Base-by-base conservation (phyloP, 2,113 vertebrate genomes). In the Cygnus buccinator region DNA sequence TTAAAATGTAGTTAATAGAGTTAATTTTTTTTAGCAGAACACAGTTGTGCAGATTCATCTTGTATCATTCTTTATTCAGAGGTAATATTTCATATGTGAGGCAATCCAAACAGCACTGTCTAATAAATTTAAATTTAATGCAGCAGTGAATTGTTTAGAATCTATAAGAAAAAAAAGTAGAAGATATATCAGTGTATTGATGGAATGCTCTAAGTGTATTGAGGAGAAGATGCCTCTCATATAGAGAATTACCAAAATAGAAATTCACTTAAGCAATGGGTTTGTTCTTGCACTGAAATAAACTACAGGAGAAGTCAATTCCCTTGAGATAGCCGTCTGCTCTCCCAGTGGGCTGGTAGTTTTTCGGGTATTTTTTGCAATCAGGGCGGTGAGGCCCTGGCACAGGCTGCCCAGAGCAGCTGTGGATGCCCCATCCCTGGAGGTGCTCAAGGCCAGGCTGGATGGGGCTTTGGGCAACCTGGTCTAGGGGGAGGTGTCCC, bases 1-100 rank as follows among this genome's bases (percentile, higher is more conserved):
- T 35, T 6, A 48, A 66, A 43, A 48, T 8, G 7, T 8, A 68
- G 22, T 1, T 21, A 41, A 11, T 15, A 26, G 67, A 48, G 0
- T 15, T 72, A 57, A 35, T 43, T 26, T 29, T 15, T 81, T 76
- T 41, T 48, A 87, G 68, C 37, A 87, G 48, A 54, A 68, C 80
- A 33, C 6, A 37, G 35, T 48, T 72, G 26, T 33, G 25, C 68
- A 77, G n/a, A 33, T 31, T n/a, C 4, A 54, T 79, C 89, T 39
- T 43, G 9, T 71, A 18, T 39, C 46, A 37, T 50, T 68, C 66
- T 29, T 1, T 41, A 23, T 66, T 83, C 33, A 57, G 13, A 74
- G 26, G 31, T 82, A 41, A 2, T 91, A n/a, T 10, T 73, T 81
- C 13, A 28, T 22, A 11, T 4, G 11, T 67, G 37, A 62, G 35